Conservation (phyloP, 2,888 invertebrate species). For the Drosophila barbarae region DNA sequence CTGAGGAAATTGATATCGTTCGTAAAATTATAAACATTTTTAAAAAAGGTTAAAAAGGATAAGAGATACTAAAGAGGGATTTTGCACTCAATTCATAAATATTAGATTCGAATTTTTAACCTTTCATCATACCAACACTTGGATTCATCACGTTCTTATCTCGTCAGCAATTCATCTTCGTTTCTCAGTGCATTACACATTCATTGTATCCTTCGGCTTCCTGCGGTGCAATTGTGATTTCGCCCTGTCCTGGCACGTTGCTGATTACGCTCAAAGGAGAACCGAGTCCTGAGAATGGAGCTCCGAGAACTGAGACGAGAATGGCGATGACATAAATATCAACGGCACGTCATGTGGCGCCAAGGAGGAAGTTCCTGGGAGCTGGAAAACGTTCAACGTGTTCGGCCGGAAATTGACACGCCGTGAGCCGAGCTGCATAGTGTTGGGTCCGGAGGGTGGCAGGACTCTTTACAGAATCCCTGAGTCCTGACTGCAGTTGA, state of each 20-base stretch:
- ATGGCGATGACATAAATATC: constrained; percentile 44
- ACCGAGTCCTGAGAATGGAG: constrained; percentile 18
- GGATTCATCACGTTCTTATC: not conserved
- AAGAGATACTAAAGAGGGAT: not conserved
- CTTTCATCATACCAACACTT: too few species aligned
- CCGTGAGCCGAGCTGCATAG: constrained; percentile 16
- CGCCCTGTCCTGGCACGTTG: constrained; percentile 56
- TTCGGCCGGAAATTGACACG: constrained; percentile 65
- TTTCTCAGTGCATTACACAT: constrained; percentile 32
- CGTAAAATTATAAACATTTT: too few species aligned
- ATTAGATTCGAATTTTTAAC: not conserved
- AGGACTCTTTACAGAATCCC: not conserved
- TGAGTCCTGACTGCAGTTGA: constrained; percentile 41
- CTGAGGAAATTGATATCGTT: not conserved
- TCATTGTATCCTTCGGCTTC: constrained; percentile 65
- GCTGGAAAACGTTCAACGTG: constrained; percentile 56
- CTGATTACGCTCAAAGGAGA: constrained; percentile 59
- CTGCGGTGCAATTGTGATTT: constrained; percentile 54
- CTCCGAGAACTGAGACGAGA: constrained; percentile 22
- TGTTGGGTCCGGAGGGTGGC: not conserved
- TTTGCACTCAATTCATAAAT: not conserved
- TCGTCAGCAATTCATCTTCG: constrained; percentile 8
- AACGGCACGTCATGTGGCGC: constrained; percentile 51
- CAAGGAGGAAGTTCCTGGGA: constrained; percentile 37
- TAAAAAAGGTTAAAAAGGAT: accelerated